Evolutionary conservation across 2,797 vertebrate genomes (phyloP), one percentile per base, ranked within the genome.

Genomic region (Gallinago solitaria): DNA sequence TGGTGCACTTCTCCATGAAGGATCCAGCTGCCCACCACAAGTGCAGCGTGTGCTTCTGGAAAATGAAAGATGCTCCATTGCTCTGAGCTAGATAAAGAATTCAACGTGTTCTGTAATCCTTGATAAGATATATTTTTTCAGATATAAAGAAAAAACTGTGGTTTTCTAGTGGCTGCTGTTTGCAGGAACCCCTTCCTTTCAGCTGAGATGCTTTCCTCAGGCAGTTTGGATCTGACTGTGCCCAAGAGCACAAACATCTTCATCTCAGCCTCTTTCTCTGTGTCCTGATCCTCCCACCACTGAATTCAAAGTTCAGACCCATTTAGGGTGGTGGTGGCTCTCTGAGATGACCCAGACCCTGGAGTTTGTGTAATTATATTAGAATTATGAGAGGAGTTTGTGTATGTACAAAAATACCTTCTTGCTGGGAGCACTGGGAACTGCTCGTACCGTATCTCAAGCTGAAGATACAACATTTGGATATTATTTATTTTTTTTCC

Each of bases 281-380:
- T 53, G 14, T 79, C 19, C 21, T 70, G n/a, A 57, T 90, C 25
- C 4, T 35, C 81, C 48, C 75, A 25, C 3, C 13, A 43, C 12
- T 24, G n/a, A 71, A 48, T 76, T 91, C 3, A 79, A 47, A 89
- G 68, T 61, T 76, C 20, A 50, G 24, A 25, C 12, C 37, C 1
- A 15, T 73, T 84, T 79, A 69, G 35, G 1, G 6, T 9, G 13
- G 1, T 68, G 17, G 9, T 77, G 45, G 3, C 6, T 87, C 5
- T 88, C 57, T 83, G 24, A 51, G 35, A 32, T 67, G 27, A 69
- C 5, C 12, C 37, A 65, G 28, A 37, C n/a, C 4, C 16, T 56
- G 24, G 25, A 56, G 28, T 37, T 0, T 0, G 6, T 33, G 11
- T 50, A 50, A 5, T 65, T 84, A 16, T 4, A 25, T 23, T 16